phyloP scores from a whole-genome alignment of 1,140 invertebrate genomes.

The Papilio polytes region DNA sequence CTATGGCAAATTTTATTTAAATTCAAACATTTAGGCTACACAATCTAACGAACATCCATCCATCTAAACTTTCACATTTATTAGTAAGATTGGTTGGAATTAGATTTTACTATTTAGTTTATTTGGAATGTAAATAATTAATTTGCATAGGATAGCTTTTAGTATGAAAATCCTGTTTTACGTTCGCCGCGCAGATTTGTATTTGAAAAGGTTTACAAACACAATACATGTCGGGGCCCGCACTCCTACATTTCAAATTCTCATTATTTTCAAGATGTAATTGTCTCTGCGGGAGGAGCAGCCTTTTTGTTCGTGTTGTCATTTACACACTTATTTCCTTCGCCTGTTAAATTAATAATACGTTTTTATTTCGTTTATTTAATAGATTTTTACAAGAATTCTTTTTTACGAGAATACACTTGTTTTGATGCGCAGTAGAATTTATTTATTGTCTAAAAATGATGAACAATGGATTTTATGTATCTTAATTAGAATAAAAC shows the following conservation, averaged over 20 bases:
- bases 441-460: not conserved
- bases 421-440: not conserved
- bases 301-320: constrained; percentile 25
- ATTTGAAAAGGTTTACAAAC: constrained; percentile 33
- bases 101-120: not conserved
- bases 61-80: too few species aligned
- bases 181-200: constrained; percentile 7
- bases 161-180: constrained; percentile 13
- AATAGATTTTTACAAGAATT: not conserved
- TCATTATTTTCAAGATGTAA: constrained; percentile 38
- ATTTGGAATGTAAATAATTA: not conserved
- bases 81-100: too few species aligned
- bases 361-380: not conserved
- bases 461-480: not conserved
- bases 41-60: too few species aligned
- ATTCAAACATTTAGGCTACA: too few species aligned
- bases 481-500: too few species aligned
- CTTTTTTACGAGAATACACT: too few species aligned
- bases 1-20: too few species aligned
- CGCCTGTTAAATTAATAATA: constrained; percentile 21
- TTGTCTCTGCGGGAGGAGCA: constrained; percentile 23
- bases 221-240: constrained; percentile 11
- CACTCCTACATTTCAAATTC: constrained; percentile 30
- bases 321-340: constrained; percentile 23
- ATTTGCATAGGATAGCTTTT: not conserved